phyloP scores from a whole-genome alignment of 2,113 vertebrate species.

The Zosterops pallidus region DNA sequence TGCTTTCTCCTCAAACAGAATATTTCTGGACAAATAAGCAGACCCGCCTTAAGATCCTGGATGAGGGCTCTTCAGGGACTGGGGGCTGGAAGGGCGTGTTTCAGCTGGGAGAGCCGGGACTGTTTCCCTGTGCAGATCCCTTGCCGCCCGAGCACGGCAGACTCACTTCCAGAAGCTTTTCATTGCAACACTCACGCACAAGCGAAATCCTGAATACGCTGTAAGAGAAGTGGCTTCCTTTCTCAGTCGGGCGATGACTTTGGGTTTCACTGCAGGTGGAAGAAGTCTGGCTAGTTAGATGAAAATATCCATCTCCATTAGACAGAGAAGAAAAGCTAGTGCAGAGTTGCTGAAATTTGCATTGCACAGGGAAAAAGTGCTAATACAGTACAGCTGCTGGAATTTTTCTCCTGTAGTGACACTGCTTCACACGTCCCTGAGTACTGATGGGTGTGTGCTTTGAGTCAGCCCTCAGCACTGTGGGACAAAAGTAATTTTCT shows the following conservation, averaged over 20 bases:
- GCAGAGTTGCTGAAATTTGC: not conserved
- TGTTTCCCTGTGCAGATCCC: not conserved
- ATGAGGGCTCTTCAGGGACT: not conserved
- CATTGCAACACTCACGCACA: not conserved
- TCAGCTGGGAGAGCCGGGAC: not conserved
- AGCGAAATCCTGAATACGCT: not conserved
- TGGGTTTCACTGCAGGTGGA: not conserved
- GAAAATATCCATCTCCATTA: not conserved
- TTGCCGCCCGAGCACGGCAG: rapidly evolving
- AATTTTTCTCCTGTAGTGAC: not conserved
- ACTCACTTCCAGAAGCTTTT: not conserved
- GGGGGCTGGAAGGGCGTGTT: not conserved
- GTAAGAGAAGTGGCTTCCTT: not conserved
- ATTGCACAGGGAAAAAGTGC: not conserved
- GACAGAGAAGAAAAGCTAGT: not conserved
- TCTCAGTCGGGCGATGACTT: not conserved
- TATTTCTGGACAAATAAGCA: conserved; percentile 6
- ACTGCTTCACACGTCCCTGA: not conserved
- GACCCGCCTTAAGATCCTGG: not conserved
- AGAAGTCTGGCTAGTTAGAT: not conserved
- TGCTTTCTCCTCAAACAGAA: not conserved
- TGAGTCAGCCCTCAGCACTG: not conserved
- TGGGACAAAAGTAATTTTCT: not conserved
- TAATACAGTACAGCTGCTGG: not conserved
- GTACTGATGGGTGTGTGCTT: not conserved